Percentiles rank a stretch among this genome's conserved stretches.
Conservation (phyloP, 1,140 invertebrate species). For the Saccostrea cuccullata region DNA sequence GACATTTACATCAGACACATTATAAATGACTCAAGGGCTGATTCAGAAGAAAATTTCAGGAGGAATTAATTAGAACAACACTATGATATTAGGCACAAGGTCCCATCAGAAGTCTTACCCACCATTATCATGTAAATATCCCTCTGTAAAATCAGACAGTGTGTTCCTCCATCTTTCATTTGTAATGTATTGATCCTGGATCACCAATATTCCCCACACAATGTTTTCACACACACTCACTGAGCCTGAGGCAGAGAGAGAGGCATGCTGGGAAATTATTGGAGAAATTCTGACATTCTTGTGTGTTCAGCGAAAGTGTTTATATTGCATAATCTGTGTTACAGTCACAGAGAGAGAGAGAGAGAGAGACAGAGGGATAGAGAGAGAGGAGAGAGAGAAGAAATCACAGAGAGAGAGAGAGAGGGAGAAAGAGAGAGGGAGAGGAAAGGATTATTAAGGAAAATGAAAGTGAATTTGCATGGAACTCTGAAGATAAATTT, state of each 20-base stretch:
- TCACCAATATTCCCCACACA: neutral
- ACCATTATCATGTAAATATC: neutral
- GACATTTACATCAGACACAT: no score
- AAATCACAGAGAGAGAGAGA: no score
- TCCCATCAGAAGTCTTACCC: no score
- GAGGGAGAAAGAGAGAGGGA: no score
- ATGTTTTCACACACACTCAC: constrained; percentile 27
- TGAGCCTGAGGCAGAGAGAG: neutral
- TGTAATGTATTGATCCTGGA: constrained; percentile 12
- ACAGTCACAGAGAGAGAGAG: neutral
- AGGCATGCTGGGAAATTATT: neutral
- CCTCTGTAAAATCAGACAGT: neutral
- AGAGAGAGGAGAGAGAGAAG: neutral
- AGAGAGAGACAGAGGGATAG: neutral
- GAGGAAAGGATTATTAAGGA: no score
- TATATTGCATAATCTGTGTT: neutral
- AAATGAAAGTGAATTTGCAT: no score
- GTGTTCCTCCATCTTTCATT: constrained; percentile 5
- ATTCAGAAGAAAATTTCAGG: no score
- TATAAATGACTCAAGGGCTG: no score
- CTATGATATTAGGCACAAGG: no score
- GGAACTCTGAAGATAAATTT: no score
- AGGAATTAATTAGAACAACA: no score
- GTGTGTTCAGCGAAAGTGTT: neutral
- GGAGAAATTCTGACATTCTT: neutral